A percentile compares a stretch with the other conserved stretches of the same genome.
Evolutionary conservation across 2,888 invertebrate genomes (phyloP).

Genomic region (Lithosia quadra): DNA sequence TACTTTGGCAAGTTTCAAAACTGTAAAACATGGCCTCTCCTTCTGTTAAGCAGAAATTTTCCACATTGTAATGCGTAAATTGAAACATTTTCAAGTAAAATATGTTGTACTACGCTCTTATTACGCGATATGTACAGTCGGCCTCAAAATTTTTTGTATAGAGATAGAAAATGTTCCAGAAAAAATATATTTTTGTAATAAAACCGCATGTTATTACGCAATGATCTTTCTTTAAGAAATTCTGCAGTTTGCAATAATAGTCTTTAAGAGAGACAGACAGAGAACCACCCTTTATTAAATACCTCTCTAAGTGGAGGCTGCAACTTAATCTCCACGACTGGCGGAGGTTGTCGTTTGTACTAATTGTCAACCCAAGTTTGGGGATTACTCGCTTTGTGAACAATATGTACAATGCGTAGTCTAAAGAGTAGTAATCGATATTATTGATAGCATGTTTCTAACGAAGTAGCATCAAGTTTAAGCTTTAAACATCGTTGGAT

Average conservation of each 20-base stretch:
- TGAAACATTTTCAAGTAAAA: constrained; percentile 17
- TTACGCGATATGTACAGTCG: not conserved
- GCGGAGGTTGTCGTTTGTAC: not conserved
- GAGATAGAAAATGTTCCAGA: too few relatives aligned
- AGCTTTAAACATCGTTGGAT: not conserved
- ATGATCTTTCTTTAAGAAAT: not conserved
- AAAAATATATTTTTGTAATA: too few relatives aligned
- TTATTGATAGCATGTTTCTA: not conserved
- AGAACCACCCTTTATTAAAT: not conserved
- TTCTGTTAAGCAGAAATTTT: constrained; percentile 8
- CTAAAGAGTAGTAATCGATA: not conserved
- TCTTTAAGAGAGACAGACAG: too few relatives aligned
- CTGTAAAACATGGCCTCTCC: constrained; percentile 17
- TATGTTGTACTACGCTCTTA: constrained; percentile 1
- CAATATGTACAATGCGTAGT: not conserved
- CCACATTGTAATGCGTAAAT: constrained; percentile 16
- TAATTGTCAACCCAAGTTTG: not conserved
- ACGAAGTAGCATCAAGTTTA: not conserved
- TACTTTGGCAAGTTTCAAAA: constrained; percentile 13
- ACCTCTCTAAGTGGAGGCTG: constrained; percentile 1
- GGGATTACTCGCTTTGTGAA: not conserved
- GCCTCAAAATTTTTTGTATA: not conserved
- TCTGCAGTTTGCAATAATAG: not conserved
- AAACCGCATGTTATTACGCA: not conserved
- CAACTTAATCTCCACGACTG: not conserved